Conservation (phyloP, 2,888 invertebrate genomes). For the Sisyra nigra region DNA sequence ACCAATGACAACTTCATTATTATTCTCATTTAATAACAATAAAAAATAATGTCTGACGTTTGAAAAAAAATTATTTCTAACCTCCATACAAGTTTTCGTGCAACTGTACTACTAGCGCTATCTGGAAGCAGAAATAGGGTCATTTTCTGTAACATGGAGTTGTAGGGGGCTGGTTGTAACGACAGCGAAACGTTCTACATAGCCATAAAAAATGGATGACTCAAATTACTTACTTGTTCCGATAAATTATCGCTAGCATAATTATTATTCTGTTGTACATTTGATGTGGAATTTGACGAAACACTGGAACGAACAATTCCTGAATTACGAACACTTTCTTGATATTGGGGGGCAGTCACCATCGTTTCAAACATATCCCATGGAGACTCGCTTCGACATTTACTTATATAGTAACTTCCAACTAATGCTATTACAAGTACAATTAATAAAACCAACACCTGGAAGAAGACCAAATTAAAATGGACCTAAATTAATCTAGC, state of each 20-base stretch:
- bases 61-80: too few species aligned
- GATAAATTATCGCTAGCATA: conserved; percentile 21
- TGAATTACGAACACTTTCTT: conserved; percentile 28
- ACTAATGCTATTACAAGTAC: conserved; percentile 16
- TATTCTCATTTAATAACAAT: too few species aligned
- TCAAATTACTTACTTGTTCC: conserved; percentile 9
- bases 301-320: conserved; percentile 34
- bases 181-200: background rate
- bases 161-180: too few species aligned
- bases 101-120: too few species aligned
- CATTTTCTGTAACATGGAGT: too few species aligned
- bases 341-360: conserved; percentile 36
- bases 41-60: too few species aligned
- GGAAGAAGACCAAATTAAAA: conserved; percentile 21
- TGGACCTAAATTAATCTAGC: conserved; percentile 7
- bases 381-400: conserved; percentile 1
- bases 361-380: conserved; percentile 17
- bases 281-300: conserved; percentile 15
- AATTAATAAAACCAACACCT: conserved; percentile 38
- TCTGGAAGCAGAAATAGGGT: too few species aligned
- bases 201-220: too few species aligned
- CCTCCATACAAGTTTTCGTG: too few species aligned
- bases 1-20: too few species aligned
- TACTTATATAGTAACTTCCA: conserved; percentile 1
- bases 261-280: too few species aligned